Conservation (phyloP, 2,797 vertebrate genomes). For the Pangasius krempfi region DNA sequence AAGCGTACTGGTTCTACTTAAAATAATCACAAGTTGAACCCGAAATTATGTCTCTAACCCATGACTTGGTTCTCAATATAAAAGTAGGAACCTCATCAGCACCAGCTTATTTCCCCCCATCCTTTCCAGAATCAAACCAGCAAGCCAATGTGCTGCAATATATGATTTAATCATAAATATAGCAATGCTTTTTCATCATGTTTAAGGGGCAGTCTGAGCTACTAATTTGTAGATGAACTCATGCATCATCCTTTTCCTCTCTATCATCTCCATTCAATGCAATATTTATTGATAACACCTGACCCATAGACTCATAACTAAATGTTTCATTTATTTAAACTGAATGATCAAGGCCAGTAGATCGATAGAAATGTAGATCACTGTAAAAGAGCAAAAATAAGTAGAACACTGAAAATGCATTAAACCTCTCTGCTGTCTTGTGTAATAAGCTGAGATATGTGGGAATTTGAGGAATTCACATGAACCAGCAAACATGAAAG, state of each 20-base stretch:
- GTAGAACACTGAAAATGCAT: neutral
- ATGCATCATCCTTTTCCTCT: neutral
- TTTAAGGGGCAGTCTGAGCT: neutral
- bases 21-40: constrained; percentile 16
- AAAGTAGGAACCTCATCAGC: neutral
- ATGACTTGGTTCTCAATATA: neutral
- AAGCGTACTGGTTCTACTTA: neutral
- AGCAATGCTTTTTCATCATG: neutral
- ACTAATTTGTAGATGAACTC: neutral
- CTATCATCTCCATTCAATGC: neutral
- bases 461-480: neutral
- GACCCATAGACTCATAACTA: neutral
- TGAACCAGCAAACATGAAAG: neutral
- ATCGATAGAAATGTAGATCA: neutral
- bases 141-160: neutral
- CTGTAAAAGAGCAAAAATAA: neutral
- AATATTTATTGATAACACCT: neutral
- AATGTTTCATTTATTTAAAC: neutral
- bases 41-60: constrained; percentile 3
- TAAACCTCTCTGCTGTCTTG: neutral
- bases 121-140: constrained; percentile 4
- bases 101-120: neutral
- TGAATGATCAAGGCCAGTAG: neutral
- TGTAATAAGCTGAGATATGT: constrained; percentile 2
- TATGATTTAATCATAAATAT: neutral